A percentile compares a stretch with the other conserved stretches of the same genome.
phyloP scores from a whole-genome alignment of 2,113 vertebrate genomes.

The Cololabis saira region DNA sequence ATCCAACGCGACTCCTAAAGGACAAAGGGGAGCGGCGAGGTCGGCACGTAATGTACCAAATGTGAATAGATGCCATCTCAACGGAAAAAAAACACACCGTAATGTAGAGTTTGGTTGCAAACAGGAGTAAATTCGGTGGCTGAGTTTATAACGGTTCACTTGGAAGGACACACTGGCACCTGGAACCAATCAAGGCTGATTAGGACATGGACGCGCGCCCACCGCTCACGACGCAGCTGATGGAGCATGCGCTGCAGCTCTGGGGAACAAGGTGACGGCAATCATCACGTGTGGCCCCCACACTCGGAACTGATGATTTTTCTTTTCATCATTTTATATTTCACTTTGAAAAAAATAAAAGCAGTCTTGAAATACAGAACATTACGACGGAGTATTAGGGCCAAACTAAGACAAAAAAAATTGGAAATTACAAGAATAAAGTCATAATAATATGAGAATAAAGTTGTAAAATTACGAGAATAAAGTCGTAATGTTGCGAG shows the following conservation, averaged over 20 bases:
- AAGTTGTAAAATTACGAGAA: too few species aligned
- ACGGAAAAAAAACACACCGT: constrained; percentile 2
- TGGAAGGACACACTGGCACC: constrained; percentile 76
- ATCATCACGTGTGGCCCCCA: constrained; percentile 1
- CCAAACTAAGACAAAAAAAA: too few species aligned
- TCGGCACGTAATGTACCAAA: too few species aligned
- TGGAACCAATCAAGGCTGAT: constrained; percentile 74
- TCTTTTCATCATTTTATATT: not conserved
- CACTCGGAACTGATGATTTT: not conserved
- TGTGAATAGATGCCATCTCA: too few species aligned
- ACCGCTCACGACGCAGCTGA: constrained; percentile 56
- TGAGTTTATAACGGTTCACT: constrained; percentile 64
- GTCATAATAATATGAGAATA: too few species aligned
- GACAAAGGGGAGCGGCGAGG: too few species aligned
- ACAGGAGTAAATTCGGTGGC: constrained; percentile 31
- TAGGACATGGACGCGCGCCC: constrained; percentile 68
- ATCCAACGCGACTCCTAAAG: not conserved
- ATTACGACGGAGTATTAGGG: too few species aligned
- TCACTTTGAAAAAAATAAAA: constrained; percentile 12
- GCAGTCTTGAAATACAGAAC: not conserved
- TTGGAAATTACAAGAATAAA: too few species aligned
- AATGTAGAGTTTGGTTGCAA: constrained; percentile 36
- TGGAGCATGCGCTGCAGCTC: constrained; percentile 2
- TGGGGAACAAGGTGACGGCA: constrained; percentile 19
- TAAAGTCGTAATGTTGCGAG: too few species aligned